These are phyloP conservation scores for Zaprionus tsacasi DNA, from an alignment of 1,140 invertebrate genomes.

Conservation along the genomic window DNA sequence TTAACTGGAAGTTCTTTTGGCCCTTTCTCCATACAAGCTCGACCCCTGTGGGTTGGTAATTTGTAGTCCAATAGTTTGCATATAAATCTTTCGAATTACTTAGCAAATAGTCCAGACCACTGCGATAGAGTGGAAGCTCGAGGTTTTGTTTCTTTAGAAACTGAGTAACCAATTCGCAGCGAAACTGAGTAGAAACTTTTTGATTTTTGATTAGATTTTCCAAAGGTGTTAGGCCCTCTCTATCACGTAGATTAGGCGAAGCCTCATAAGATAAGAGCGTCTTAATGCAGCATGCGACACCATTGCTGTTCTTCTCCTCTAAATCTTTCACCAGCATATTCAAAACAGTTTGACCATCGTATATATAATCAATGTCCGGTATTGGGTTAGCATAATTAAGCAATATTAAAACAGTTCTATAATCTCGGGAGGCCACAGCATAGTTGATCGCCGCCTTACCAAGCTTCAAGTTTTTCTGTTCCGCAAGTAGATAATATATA, in stretches of 20 bases:
- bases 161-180: not conserved
- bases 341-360: slow-evolving; percentile 1
- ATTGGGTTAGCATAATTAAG: not conserved
- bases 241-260: not conserved
- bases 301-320: not conserved
- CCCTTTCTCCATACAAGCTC: too few relatives aligned
- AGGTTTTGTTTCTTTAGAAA: not conserved
- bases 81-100: too few relatives aligned
- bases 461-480: not conserved
- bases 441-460: slow-evolving; percentile 12
- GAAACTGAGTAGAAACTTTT: not conserved
- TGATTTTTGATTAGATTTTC: not conserved
- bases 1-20: too few relatives aligned
- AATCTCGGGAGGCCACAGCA: not conserved
- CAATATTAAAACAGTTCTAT: not conserved
- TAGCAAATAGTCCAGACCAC: not conserved
- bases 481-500: not conserved
- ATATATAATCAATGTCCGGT: not conserved
- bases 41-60: too few relatives aligned
- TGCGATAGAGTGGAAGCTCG: not conserved
- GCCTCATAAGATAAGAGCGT: not conserved
- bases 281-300: not conserved
- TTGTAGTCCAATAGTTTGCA: too few relatives aligned
- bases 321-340: not conserved
- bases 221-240: not conserved